Evolutionary conservation across 2,888 invertebrate genomes (phyloP).

Genomic region (Drosophila hawaiiensis): DNA sequence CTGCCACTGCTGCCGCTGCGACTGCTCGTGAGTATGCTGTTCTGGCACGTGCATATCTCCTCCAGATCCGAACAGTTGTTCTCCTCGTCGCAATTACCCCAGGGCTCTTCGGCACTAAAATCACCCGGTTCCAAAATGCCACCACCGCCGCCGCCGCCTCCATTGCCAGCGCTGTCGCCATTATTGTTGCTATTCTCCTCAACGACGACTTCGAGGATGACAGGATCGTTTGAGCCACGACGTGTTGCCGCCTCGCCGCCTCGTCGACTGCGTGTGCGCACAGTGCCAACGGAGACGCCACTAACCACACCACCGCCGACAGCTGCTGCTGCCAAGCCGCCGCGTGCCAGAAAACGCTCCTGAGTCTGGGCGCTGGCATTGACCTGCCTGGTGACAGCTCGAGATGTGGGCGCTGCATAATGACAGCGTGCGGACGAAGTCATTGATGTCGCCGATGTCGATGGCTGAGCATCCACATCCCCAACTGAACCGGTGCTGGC

Average conservation of each 20-base stretch:
- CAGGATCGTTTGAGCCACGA: constrained; percentile 49
- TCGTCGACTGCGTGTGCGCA: constrained; percentile 37
- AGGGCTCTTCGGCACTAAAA: constrained; percentile 80
- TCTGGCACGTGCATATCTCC: constrained; percentile 85
- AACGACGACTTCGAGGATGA: constrained; percentile 62
- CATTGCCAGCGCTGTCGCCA: constrained; percentile 2
- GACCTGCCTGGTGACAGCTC: constrained; percentile 73
- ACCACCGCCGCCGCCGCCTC: constrained; percentile 33
- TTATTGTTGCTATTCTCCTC: constrained; percentile 52
- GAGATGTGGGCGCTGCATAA: constrained; percentile 74
- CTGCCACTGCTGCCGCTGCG: constrained; percentile 81
- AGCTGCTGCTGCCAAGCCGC: constrained; percentile 22
- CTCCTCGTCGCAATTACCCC: constrained; percentile 85
- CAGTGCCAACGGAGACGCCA: constrained; percentile 1
- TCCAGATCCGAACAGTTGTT: constrained; percentile 83
- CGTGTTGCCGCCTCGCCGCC: constrained; percentile 36
- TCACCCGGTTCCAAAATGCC: constrained; percentile 61
- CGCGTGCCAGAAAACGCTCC: constrained; percentile 77
- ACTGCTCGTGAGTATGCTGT: constrained; percentile 68
- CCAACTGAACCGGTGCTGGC: constrained; percentile 29
- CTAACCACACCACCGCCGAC: neutral
- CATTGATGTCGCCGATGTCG: constrained; percentile 75
- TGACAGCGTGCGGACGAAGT: constrained; percentile 78
- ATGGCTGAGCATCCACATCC: constrained; percentile 80
- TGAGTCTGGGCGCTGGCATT: constrained; percentile 83